These are phyloP conservation scores for Shargacucullia verbasci DNA, from an alignment of 2,888 invertebrate genomes.

Conservation along the genomic window DNA sequence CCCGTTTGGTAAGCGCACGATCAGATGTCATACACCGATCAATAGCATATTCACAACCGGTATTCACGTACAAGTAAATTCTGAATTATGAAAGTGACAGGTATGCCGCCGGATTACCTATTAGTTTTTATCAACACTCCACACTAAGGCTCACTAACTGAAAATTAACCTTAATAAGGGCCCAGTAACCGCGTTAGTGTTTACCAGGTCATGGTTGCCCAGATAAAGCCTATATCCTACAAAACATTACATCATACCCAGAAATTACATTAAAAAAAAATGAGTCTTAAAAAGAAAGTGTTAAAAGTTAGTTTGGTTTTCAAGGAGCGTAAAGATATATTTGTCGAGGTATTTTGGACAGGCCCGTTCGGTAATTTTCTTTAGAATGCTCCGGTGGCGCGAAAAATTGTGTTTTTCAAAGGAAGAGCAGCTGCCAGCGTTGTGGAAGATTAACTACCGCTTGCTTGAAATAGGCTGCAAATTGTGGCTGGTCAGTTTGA, in stretches of 20 bases:
- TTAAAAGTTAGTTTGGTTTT: slow-evolving; percentile 38
- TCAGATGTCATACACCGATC: too few species aligned
- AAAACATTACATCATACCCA: slow-evolving; percentile 46
- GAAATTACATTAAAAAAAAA: slow-evolving; percentile 51
- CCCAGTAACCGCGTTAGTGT: slow-evolving; percentile 73
- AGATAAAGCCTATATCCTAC: slow-evolving; percentile 74
- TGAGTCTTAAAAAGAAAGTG: slow-evolving; percentile 48
- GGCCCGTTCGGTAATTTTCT: slow-evolving; percentile 81
- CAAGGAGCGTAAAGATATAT: slow-evolving; percentile 56
- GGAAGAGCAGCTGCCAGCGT: slow-evolving; percentile 67
- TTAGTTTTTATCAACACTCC: slow-evolving; percentile 50
- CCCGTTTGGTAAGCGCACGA: too few species aligned
- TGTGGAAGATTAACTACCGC: slow-evolving; percentile 65
- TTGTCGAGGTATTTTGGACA: slow-evolving; percentile 74
- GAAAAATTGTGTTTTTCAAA: slow-evolving; percentile 86
- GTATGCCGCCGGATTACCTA: slow-evolving; percentile 17
- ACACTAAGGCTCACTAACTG: slow-evolving; percentile 62
- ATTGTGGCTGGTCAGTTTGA: slow-evolving; percentile 32
- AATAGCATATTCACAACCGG: too few species aligned
- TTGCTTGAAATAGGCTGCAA: slow-evolving; percentile 59
- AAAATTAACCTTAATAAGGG: slow-evolving; percentile 74
- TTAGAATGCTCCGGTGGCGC: slow-evolving; percentile 83
- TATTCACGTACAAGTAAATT: too few species aligned
- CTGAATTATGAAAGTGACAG: neutral
- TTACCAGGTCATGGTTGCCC: slow-evolving; percentile 74